Conservation (phyloP, 2,797 vertebrate genomes). For the Scarus forsteni region DNA sequence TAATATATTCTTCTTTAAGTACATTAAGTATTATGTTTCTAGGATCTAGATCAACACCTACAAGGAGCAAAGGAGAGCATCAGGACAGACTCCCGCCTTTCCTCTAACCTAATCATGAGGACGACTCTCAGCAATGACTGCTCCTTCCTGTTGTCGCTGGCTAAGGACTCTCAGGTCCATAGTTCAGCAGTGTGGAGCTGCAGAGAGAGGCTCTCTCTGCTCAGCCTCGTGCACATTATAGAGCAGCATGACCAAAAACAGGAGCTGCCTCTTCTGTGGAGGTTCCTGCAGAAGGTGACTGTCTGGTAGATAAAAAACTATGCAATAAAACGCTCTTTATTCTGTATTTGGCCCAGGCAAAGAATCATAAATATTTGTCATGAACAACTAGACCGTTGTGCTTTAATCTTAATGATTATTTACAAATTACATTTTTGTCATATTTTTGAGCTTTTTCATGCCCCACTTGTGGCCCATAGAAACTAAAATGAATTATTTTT, state of each 20-base stretch:
- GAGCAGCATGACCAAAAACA: conserved; percentile 85
- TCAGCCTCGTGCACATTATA: conserved; percentile 84
- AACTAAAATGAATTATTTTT: background rate
- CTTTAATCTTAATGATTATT: too few species aligned
- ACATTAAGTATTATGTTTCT: background rate
- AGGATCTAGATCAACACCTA: conserved; percentile 83
- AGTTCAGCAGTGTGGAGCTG: conserved; percentile 90
- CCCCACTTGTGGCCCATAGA: background rate
- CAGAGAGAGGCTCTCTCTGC: conserved; percentile 82
- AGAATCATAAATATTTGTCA: too few species aligned
- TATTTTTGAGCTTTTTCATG: background rate
- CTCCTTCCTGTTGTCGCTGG: conserved; percentile 81
- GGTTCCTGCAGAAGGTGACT: conserved; percentile 89
- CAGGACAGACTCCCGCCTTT: conserved; percentile 85
- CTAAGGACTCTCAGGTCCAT: conserved; percentile 75
- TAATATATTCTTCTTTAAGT: too few species aligned
- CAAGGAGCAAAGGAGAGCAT: conserved; percentile 75
- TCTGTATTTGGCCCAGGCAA: too few species aligned
- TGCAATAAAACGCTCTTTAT: too few species aligned
- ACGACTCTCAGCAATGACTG: conserved; percentile 84
- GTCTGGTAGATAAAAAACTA: background rate
- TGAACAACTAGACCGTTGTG: too few species aligned
- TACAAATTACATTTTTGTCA: too few species aligned
- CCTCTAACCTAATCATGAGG: conserved; percentile 86
- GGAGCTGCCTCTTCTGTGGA: conserved; percentile 86